Evolutionary conservation across 2,797 vertebrate species (phyloP).

Genomic region (Passerculus sandwichensis): DNA sequence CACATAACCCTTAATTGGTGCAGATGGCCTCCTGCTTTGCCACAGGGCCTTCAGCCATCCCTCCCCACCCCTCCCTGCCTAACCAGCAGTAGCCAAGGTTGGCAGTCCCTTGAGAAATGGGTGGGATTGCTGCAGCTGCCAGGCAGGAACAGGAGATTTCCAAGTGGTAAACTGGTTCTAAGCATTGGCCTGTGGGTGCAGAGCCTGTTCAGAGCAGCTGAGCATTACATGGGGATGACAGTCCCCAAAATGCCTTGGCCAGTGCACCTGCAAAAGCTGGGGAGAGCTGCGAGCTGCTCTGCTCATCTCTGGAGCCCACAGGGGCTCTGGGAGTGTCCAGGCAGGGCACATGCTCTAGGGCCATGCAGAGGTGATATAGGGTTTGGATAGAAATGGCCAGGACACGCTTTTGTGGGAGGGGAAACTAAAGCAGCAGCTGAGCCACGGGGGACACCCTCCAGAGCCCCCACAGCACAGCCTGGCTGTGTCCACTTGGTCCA

Average conservation of each 20-base stretch:
- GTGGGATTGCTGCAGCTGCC: not conserved
- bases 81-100: fast-evolving
- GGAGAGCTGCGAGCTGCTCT: fast-evolving
- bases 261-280: not conserved
- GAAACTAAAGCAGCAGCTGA: not conserved
- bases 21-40: not conserved
- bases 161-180: not conserved
- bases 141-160: not conserved
- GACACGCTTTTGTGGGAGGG: fast-evolving
- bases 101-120: not conserved
- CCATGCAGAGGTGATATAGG: fast-evolving
- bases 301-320: not conserved
- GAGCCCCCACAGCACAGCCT: fast-evolving
- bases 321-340: not conserved
- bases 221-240: fast-evolving
- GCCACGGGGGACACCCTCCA: fast-evolving
- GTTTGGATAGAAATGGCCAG: not conserved
- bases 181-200: not conserved
- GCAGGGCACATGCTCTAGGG: fast-evolving
- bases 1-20: not conserved
- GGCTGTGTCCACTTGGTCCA: not conserved
- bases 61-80: not conserved
- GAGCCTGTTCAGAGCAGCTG: not conserved
- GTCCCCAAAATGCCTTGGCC: not conserved
- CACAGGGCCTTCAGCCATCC: not conserved